Conservation (phyloP, 2,113 vertebrate species). For the Arothron firmamentum region DNA sequence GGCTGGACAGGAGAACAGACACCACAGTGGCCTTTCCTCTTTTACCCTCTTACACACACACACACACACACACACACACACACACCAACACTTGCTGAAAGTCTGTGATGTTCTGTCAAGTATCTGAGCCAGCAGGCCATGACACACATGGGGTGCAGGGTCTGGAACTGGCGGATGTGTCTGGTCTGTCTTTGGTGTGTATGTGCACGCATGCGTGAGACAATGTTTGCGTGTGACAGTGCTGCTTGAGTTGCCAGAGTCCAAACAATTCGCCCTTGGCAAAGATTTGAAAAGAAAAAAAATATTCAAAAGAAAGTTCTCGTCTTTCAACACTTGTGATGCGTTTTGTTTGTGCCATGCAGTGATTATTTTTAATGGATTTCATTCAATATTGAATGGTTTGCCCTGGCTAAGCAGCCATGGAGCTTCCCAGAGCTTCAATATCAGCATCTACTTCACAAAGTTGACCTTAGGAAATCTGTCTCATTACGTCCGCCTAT, state of each 20-base stretch:
- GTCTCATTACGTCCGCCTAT: conserved; percentile 50
- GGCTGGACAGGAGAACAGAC: conserved; percentile 56
- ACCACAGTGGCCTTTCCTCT: conserved; percentile 46
- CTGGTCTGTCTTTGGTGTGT: conserved; percentile 55
- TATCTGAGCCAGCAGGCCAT: conserved; percentile 56
- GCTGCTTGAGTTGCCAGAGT: conserved; percentile 39
- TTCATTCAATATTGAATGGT: conserved; percentile 32
- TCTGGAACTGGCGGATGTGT: conserved; percentile 58
- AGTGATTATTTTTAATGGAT: conserved; percentile 31
- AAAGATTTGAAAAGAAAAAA: conserved; percentile 7
- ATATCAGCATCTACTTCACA: conserved; percentile 34
- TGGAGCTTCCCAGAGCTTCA: conserved; percentile 25
- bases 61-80: conserved; percentile 16
- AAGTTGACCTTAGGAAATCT: conserved; percentile 50
- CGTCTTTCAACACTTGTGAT: conserved; percentile 23
- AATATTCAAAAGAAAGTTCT: conserved; percentile 3
- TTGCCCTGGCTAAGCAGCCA: conserved; percentile 26
- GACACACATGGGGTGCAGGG: conserved; percentile 59
- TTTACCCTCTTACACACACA: conserved; percentile 23
- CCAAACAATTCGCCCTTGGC: conserved; percentile 54
- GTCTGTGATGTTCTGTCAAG: conserved; percentile 48
- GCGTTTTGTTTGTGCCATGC: neutral
- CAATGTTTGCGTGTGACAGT: conserved; percentile 46
- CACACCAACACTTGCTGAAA: conserved; percentile 16
- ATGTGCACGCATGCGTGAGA: conserved; percentile 37